Base-by-base conservation (phyloP, 2,113 vertebrate genomes). In the Chinchilla lanigera region DNA sequence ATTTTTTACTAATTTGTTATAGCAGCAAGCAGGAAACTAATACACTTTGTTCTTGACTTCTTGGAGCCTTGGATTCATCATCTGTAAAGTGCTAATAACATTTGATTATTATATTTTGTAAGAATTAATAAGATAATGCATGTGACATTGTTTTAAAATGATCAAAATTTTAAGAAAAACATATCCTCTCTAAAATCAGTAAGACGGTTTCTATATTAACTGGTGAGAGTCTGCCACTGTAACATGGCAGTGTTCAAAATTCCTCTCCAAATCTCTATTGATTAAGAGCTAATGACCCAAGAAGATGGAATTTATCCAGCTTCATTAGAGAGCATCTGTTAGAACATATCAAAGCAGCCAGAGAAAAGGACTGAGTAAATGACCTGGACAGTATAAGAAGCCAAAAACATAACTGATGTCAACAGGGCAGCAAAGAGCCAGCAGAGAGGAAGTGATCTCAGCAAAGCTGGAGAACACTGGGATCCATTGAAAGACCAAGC, bases 141-240 rank as follows among this genome's bases (percentile, higher is more conserved):
- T 54, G 26, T 91, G n/a, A 63, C 56, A 92, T 58, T 61, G 38
- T 61, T 93, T 96, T 92, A 71, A 95, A 78, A 78, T 60, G 9
- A 85, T 65, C 10, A 89, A 77, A 85, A 78, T 28, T 71, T 93
- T 7, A 58, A 78, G 86, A 87, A 10, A 52, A 67, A 63, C 63
- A 90, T 6, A 26, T 73, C n/a, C 93, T 85, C 92, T 93, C 9
- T 92, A 84, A 96, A 85, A 92, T 85, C 11, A 94, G 8, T 94
- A 86, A 75, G 95, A 61, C 56, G 94, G 50, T 91, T 93, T 90
- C 60, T 82, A 58, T 0, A 56, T 65, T 92, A 84, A 69, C 33
- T 44, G 47, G 65, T 77, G 50, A 92, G 60, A 58, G 16, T 41
- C 63, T 88, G 86, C 56, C 26, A 87, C 20, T 54, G 30, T 61